These are phyloP conservation scores for Sicus ferrugineus DNA, from an alignment of 2,888 invertebrate species.

Conservation along the genomic window DNA sequence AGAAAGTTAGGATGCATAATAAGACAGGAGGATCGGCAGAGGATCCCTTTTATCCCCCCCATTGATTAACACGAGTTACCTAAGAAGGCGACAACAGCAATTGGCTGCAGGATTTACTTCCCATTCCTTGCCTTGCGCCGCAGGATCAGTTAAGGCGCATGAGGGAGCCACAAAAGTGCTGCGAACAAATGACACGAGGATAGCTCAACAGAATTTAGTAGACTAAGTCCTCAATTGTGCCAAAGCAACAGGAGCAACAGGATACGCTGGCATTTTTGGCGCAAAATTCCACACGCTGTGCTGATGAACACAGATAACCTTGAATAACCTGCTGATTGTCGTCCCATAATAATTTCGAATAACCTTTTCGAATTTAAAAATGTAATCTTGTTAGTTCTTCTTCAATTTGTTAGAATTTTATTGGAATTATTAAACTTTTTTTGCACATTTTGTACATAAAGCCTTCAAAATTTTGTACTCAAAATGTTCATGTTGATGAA, in stretches of 20 bases:
- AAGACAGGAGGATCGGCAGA: background rate
- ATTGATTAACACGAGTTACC: constrained; percentile 22
- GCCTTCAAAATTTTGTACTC: too few relatives aligned
- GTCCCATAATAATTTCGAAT: too few relatives aligned
- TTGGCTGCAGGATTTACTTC: background rate
- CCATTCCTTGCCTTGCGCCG: background rate
- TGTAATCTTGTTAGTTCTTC: too few relatives aligned
- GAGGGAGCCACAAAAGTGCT: background rate
- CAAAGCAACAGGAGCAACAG: background rate
- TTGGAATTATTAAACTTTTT: too few relatives aligned
- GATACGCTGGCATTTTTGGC: constrained; percentile 2
- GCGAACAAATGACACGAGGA: too few relatives aligned
- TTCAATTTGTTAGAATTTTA: too few relatives aligned
- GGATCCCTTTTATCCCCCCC: background rate
- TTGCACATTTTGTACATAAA: too few relatives aligned
- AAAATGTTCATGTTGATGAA: too few relatives aligned
- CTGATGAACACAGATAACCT: background rate
- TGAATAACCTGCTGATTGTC: background rate
- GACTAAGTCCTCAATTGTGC: background rate
- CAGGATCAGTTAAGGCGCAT: constrained; percentile 1
- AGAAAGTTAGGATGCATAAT: background rate
- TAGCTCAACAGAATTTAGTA: background rate
- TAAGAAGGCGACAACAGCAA: constrained; percentile 22
- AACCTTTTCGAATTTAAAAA: too few relatives aligned
- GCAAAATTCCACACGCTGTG: constrained; percentile 9